Evolutionary conservation across 2,797 vertebrate species (phyloP).

Genomic region (Ataeniobius toweri): DNA sequence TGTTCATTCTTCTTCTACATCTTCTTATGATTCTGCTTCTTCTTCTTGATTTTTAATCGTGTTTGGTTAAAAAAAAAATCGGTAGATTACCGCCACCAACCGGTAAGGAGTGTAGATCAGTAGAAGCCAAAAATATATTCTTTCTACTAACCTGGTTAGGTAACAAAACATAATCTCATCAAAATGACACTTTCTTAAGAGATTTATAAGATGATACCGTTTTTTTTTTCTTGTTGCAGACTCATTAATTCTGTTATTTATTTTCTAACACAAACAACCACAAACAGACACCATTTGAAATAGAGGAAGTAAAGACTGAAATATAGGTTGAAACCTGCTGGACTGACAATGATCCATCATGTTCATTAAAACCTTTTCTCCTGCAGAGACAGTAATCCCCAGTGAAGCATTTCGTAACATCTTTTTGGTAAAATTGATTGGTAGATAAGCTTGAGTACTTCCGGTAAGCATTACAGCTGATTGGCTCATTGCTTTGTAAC

Average conservation of each 20-base stretch:
- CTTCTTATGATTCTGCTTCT: too few relatives aligned
- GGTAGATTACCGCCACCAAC: too few relatives aligned
- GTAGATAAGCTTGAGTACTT: slow-evolving; percentile 24
- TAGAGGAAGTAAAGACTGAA: not conserved
- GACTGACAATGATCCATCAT: not conserved
- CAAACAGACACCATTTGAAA: not conserved
- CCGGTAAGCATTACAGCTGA: slow-evolving; percentile 49
- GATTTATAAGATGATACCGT: too few relatives aligned
- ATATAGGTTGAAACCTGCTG: not conserved
- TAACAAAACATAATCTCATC: too few relatives aligned
- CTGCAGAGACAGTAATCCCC: fast-evolving
- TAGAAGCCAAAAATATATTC: too few relatives aligned
- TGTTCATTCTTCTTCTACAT: not conserved
- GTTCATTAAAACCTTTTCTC: not conserved
- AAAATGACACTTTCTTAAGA: too few relatives aligned
- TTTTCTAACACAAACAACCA: not conserved
- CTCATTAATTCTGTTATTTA: too few relatives aligned
- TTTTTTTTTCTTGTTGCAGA: too few relatives aligned
- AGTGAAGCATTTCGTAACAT: not conserved
- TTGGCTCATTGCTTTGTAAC: slow-evolving; percentile 47
- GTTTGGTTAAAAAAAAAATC: too few relatives aligned
- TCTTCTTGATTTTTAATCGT: too few relatives aligned
- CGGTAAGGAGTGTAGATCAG: too few relatives aligned
- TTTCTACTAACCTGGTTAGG: too few relatives aligned
- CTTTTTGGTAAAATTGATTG: slow-evolving; percentile 29